Evolutionary conservation across 1,140 invertebrate species (phyloP), one percentile per base, ranked within the genome.

Genomic region (Procambarus clarkii): DNA sequence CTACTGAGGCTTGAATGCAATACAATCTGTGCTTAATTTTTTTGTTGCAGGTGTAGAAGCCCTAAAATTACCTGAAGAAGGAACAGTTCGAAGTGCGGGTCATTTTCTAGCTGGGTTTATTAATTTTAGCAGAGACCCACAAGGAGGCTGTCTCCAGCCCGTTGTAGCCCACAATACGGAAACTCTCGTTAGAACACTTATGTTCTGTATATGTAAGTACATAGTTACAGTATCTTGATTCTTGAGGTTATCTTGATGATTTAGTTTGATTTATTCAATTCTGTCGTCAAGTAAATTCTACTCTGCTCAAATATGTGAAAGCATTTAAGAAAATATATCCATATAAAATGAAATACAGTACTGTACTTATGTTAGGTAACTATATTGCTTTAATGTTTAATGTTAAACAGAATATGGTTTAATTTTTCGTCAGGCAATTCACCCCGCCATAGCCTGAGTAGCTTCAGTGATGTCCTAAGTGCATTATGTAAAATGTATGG

Each of bases 31-130:
- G 8, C 54, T 21, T 60, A 1, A 79, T 13, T 64, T 64, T 18
- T 21, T 64, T 34, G 7, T 58, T 45, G 9, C 76, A 92, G 92
- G 88, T 91, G 91, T 93, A 50, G 91, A 93, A 80, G 92, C 92
- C 18, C 79, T 93, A 15, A 93, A 93, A 64, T 71, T 93, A 50
- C 92, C 92, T 21, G 92, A 93, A 77, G 92, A 93, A 64, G 82
- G 74, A n/a, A 93, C 92, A n/a, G 91, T 92, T 11, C 64, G 88
- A 71, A 71, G 82, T 74, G 92, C 92, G 5, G 83, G 83, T 13
- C 79, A 77, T 11, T 93, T 92, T 50, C 64, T 93, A 54, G 76
- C 88, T 34, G 69, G 82, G 50, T 93, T 93, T 58, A 91, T 93
- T 0, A 76, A 82, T 44, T 54, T 92, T 69, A 93, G 92, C 64